Conservation (phyloP, 35 echinoderm and acorn worm species). For the Heliocidaris erythrogramma region DNA sequence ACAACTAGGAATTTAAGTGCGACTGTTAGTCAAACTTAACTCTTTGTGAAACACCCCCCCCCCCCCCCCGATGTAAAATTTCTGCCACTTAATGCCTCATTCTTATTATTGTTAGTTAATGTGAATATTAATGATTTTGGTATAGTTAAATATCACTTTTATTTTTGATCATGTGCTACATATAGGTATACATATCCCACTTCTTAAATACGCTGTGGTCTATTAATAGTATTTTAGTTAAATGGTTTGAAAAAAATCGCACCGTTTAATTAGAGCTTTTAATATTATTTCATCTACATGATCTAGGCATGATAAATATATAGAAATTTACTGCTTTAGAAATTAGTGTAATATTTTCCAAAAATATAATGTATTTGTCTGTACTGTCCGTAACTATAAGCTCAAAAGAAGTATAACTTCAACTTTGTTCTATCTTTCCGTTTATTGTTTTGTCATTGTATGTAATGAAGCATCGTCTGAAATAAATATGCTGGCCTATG, state of each 20-base stretch:
- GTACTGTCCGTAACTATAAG: background rate
- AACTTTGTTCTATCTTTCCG: background rate
- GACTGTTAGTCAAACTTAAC: too few species aligned
- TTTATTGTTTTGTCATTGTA: background rate
- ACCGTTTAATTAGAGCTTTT: background rate
- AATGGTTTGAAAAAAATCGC: background rate
- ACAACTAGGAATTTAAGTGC: too few species aligned
- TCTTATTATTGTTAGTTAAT: background rate
- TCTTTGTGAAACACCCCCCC: too few species aligned
- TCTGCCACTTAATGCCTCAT: too few species aligned
- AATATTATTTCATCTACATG: background rate
- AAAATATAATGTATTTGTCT: background rate
- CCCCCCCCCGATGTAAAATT: too few species aligned
- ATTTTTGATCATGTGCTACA: too few species aligned
- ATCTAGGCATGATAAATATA: background rate
- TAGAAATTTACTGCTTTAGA: background rate
- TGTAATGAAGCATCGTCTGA: constrained; percentile 21
- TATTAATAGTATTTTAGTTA: background rate
- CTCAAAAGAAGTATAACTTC: background rate
- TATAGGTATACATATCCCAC: too few species aligned
- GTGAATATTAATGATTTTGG: background rate
- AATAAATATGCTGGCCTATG: constrained; percentile 40
- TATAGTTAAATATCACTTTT: background rate
- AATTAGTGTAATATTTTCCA: background rate
- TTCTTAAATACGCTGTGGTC: background rate